phyloP scores from a whole-genome alignment of 2,888 invertebrate genomes.

The Lasius fuliginosus region DNA sequence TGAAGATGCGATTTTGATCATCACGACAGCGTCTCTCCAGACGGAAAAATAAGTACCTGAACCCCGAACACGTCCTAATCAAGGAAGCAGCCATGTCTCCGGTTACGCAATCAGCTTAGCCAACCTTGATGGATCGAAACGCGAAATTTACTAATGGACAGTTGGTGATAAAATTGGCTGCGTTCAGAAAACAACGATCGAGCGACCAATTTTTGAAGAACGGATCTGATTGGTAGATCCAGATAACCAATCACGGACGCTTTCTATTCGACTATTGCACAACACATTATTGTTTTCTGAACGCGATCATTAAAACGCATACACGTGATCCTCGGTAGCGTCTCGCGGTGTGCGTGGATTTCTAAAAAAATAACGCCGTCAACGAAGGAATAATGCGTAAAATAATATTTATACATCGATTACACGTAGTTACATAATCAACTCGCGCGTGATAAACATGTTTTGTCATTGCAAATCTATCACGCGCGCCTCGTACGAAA shows the following conservation, averaged over 20 bases:
- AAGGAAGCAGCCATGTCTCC: conserved; percentile 74
- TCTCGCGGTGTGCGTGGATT: neutral
- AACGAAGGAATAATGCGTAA: neutral
- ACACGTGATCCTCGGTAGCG: neutral
- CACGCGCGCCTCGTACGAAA: neutral
- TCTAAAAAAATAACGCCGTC: neutral
- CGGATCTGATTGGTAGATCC: neutral
- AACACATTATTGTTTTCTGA: neutral
- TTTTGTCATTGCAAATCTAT: neutral
- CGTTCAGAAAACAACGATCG: neutral
- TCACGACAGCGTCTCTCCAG: neutral
- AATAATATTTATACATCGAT: neutral
- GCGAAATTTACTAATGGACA: neutral
- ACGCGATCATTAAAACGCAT: neutral
- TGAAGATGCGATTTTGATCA: conserved; percentile 7
- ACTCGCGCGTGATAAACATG: neutral
- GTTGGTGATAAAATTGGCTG: neutral
- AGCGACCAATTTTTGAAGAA: neutral
- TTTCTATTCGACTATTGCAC: neutral
- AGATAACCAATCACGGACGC: neutral
- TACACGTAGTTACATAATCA: neutral
- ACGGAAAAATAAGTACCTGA: conserved; percentile 71
- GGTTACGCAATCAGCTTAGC: conserved; percentile 34
- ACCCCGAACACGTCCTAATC: conserved; percentile 70
- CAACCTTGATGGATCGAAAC: neutral